These are phyloP conservation scores for Rhabdophis nuchalis DNA, from an alignment of 2,797 vertebrate genomes.

Conservation along the genomic window DNA sequence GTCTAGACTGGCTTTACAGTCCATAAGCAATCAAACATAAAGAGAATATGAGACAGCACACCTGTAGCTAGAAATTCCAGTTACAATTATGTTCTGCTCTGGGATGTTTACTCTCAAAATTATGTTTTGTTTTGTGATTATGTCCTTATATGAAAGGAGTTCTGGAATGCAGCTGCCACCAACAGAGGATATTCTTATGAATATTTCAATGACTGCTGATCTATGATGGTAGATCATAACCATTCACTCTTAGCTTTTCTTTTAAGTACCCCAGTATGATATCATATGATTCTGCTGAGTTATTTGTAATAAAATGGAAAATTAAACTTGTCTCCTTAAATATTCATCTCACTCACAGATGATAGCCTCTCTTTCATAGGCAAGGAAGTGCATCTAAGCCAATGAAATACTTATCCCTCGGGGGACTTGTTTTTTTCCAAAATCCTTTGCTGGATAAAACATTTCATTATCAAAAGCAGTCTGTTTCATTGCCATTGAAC, in stretches of 20 bases:
- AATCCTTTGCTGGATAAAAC: neutral
- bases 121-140: neutral
- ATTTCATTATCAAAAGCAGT: constrained; percentile 25
- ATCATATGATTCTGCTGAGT: constrained; percentile 30
- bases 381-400: constrained; percentile 8
- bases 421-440: neutral
- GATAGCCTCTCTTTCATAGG: neutral
- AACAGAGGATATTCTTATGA: neutral
- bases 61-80: neutral
- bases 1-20: neutral
- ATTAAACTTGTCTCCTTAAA: constrained; percentile 3
- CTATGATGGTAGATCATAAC: neutral
- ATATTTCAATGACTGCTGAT: constrained; percentile 23
- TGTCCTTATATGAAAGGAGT: constrained; percentile 15
- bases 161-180: constrained; percentile 26
- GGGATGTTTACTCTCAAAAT: neutral
- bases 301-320: constrained; percentile 25
- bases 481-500: constrained; percentile 7
- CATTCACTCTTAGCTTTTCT: constrained; percentile 18
- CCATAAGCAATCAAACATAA: neutral
- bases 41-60: neutral
- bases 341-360: neutral
- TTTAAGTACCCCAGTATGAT: constrained; percentile 1
- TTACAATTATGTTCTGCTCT: neutral
- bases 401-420: constrained; percentile 8